A percentile compares a stretch with the other conserved stretches of the same genome.
phyloP scores from a whole-genome alignment of 1,140 invertebrate genomes.

The Pygmarrhopalites habei region DNA sequence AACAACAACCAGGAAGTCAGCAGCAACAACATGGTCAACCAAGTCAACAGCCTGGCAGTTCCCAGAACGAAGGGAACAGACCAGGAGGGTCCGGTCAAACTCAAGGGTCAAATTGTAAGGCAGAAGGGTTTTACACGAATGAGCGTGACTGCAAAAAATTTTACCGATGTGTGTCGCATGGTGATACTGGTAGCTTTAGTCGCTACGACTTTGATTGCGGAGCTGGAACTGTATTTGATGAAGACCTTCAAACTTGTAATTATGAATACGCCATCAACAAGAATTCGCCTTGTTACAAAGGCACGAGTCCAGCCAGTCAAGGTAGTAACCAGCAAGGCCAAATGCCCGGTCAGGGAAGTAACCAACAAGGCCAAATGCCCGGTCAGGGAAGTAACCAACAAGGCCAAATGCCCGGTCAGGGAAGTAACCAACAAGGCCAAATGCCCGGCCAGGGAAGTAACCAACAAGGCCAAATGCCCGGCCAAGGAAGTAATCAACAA shows the following conservation, averaged over 20 bases:
- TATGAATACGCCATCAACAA: slow-evolving; percentile 49
- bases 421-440: background rate
- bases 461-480: background rate
- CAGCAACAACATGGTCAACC: background rate
- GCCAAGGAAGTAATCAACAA: background rate
- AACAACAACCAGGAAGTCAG: background rate
- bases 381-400: background rate
- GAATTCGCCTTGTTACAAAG: slow-evolving; percentile 21
- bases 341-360: background rate
- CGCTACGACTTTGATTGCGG: slow-evolving; percentile 61
- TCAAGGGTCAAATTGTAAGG: slow-evolving; percentile 43
- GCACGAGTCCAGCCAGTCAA: background rate
- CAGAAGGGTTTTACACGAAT: slow-evolving; percentile 60
- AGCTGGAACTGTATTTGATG: slow-evolving; percentile 64
- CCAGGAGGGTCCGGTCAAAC: background rate
- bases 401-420: too few species aligned
- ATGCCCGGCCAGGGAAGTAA: background rate
- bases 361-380: background rate
- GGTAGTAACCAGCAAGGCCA: background rate
- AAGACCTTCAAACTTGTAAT: slow-evolving; percentile 56
- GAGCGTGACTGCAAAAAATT: slow-evolving; percentile 52
- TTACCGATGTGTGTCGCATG: slow-evolving; percentile 50
- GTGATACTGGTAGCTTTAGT: slow-evolving; percentile 11
- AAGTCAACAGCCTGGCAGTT: background rate
- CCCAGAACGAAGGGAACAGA: background rate